Evolutionary conservation across 2,113 vertebrate genomes (phyloP), one percentile per base, ranked within the genome.

Genomic region (Brienomyrus brachyistius): DNA sequence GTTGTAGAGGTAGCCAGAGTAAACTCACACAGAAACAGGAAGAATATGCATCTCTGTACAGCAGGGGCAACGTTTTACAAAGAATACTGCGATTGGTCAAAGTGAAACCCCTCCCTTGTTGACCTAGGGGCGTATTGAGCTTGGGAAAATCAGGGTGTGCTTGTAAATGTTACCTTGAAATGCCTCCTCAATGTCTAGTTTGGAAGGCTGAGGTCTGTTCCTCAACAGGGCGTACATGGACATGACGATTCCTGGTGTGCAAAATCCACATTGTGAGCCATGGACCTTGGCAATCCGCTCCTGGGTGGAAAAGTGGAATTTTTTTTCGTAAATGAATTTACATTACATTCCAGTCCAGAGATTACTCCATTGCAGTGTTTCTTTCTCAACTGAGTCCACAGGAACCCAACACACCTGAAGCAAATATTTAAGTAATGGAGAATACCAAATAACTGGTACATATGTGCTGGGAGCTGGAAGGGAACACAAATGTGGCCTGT

Each of bases 201-300:
- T 95, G 4, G 87, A 95, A 52, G 98, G 98, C 0, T 94, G 91
- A 0, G 95, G 94, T 52, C 96, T 96, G 91, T 97, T 99, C 50
- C 97, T 96, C 86, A 99, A 96, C 90, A 99, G 93, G 0, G 97
- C 94, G 3, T 99, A 99, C 97, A 99, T 98, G 89, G 98, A 98
- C 98, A 99, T 99, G 91, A 99, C 97, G 7, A 99, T 97, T 1
- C 98, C 98, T 0, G 98, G 98, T 0, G 98, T 98, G 87, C 98
- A 99, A 95, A 99, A 99, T 0, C 98, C 98, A 3, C 98, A 99
- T 15, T 99, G 98, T 35, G 98, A 99, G 21, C 98, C 98, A 10
- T 99, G 98, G 91, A 97, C 96, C 93, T 94, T 97, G 35, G 97
- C 96, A 8, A 99, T 98, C 89, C 98, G 95, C 92, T 99, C 98